Evolutionary conservation across 2,888 invertebrate genomes (phyloP).

Genomic region (Tortrix viridana): DNA sequence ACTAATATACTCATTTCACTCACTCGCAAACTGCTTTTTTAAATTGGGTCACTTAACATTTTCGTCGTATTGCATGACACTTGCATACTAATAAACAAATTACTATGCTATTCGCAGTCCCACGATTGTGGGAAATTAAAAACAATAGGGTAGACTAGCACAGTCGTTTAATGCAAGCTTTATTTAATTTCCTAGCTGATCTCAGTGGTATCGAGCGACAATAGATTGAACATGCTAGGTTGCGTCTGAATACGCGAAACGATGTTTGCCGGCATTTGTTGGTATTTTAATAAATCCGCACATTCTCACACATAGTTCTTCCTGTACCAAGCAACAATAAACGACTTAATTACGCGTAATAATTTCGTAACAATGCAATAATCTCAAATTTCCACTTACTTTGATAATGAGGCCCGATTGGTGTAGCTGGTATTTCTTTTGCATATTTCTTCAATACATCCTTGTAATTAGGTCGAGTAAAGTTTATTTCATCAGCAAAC

Average conservation of each 20-base stretch:
- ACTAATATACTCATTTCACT: no score
- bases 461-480: conserved; percentile 64
- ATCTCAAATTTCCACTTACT: conserved; percentile 54
- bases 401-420: conserved; percentile 75
- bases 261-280: conserved; percentile 13
- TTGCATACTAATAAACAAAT: conserved; percentile 11
- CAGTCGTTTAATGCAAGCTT: not conserved
- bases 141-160: conserved; percentile 22
- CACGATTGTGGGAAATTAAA: conserved; percentile 27
- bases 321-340: conserved; percentile 7
- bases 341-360: conserved; percentile 15
- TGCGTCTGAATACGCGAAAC: not conserved
- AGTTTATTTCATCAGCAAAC: conserved; percentile 74
- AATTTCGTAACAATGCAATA: conserved; percentile 8
- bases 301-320: conserved; percentile 25
- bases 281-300: conserved; percentile 21
- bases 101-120: not conserved
- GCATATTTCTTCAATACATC: conserved; percentile 68
- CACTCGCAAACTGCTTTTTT: no score
- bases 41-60: conserved; percentile 1
- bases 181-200: conserved; percentile 1
- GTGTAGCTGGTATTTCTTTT: conserved; percentile 63
- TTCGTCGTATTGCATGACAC: conserved; percentile 5
- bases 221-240: conserved; percentile 14
- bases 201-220: not conserved